phyloP scores from a whole-genome alignment of 2,888 invertebrate genomes.

The Sepiola atlantica region DNA sequence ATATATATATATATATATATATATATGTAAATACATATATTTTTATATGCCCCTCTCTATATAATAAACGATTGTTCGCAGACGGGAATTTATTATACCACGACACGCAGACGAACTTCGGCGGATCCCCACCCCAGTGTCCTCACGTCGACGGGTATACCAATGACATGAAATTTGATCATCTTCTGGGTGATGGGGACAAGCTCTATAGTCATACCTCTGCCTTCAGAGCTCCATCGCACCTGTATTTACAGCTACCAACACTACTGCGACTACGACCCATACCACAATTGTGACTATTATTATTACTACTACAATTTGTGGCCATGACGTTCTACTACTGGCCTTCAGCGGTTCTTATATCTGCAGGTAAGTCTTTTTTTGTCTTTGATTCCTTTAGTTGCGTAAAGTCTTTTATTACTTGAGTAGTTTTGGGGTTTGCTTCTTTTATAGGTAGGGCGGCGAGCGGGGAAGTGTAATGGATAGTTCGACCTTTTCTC shows the following conservation, averaged over 20 bases:
- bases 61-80: not conserved
- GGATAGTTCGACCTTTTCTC: not conserved
- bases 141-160: not conserved
- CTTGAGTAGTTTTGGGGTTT: too few relatives aligned
- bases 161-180: constrained; percentile 19
- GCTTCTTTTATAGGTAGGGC: too few relatives aligned
- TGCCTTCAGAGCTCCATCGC: not conserved
- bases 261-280: not conserved
- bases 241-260: not conserved
- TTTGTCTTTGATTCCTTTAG: not conserved
- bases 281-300: not conserved
- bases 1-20: not conserved
- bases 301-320: constrained; percentile 32
- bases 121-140: not conserved
- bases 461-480: too few relatives aligned
- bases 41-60: too few relatives aligned
- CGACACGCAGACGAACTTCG: not conserved
- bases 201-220: constrained; percentile 8
- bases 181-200: constrained; percentile 21
- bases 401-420: not conserved
- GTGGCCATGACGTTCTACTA: constrained; percentile 32
- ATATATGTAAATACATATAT: too few relatives aligned
- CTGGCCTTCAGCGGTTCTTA: constrained; percentile 19
- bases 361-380: not conserved
- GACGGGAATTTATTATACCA: not conserved